Evolutionary conservation across 2,888 invertebrate species (phyloP).

Genomic region (Caenorhabditis wallacei): DNA sequence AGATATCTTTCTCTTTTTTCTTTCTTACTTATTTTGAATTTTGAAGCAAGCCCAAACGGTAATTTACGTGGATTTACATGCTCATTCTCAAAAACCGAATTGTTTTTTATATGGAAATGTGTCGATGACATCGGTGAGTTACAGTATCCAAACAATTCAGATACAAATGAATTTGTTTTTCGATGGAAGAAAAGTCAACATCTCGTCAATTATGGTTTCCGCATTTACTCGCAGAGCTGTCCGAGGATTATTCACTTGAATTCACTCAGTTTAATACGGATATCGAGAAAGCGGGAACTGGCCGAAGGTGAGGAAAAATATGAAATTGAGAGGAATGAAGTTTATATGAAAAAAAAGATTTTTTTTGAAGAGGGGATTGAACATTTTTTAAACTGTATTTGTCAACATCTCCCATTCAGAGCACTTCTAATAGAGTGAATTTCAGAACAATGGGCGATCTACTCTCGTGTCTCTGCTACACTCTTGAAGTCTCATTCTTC

Average conservation of each 20-base stretch:
- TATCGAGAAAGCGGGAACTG: constrained; percentile 90
- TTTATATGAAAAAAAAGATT: too few species aligned
- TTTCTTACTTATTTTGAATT: neutral
- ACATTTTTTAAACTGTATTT: too few species aligned
- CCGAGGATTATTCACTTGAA: constrained; percentile 91
- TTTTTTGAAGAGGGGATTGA: neutral
- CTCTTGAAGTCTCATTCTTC: constrained; percentile 80
- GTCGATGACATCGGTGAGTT: constrained; percentile 35
- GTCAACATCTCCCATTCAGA: too few species aligned
- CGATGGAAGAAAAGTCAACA: constrained; percentile 53
- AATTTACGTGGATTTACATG: constrained; percentile 95
- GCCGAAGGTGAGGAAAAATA: constrained; percentile 85
- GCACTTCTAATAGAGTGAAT: neutral
- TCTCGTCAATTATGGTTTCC: constrained; percentile 93
- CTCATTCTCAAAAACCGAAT: constrained; percentile 93
- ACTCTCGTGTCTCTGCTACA: constrained; percentile 77
- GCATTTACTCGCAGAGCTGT: constrained; percentile 91
- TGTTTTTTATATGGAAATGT: constrained; percentile 94
- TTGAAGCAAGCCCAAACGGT: constrained; percentile 89
- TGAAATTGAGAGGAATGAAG: neutral
- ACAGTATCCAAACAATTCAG: neutral
- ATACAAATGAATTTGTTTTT: neutral
- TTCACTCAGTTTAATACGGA: constrained; percentile 96
- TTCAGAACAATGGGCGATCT: constrained; percentile 78
- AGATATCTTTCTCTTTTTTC: neutral